These are phyloP conservation scores for Silurus aristotelis DNA, from an alignment of 2,797 vertebrate species.

Conservation along the genomic window DNA sequence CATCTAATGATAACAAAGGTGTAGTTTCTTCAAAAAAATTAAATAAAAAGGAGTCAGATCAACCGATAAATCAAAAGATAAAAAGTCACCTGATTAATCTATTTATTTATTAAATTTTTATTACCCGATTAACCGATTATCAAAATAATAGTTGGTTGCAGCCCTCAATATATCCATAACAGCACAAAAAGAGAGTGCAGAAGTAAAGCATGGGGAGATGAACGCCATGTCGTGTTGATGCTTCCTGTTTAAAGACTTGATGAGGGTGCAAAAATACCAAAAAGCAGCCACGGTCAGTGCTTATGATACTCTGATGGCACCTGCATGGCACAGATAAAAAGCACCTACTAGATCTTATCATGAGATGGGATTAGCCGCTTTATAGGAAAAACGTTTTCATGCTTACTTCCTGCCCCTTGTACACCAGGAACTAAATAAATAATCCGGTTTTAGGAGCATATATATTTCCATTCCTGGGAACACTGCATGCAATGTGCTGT, in stretches of 20 bases:
- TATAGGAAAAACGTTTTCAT: background rate
- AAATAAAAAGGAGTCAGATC: too few species aligned
- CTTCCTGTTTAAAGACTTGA: background rate
- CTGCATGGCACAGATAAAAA: background rate
- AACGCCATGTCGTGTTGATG: too few species aligned
- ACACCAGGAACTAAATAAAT: background rate
- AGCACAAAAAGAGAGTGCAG: too few species aligned
- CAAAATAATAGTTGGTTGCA: too few species aligned
- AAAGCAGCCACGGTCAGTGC: background rate
- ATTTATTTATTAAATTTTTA: too few species aligned
- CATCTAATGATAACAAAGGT: too few species aligned
- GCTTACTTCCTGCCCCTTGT: background rate
- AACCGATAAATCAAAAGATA: too few species aligned
- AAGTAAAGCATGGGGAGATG: too few species aligned
- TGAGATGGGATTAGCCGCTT: background rate
- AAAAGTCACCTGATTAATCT: too few species aligned
- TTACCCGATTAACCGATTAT: too few species aligned
- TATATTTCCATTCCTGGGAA: background rate
- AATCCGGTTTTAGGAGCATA: background rate
- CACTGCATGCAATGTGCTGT: background rate
- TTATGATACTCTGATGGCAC: background rate
- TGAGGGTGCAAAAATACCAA: constrained; percentile 1
- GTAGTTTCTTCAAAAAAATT: too few species aligned
- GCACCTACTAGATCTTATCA: background rate
- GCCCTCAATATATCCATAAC: too few species aligned